Conservation (phyloP, 2,797 vertebrate genomes). For the Botia kubotai region DNA sequence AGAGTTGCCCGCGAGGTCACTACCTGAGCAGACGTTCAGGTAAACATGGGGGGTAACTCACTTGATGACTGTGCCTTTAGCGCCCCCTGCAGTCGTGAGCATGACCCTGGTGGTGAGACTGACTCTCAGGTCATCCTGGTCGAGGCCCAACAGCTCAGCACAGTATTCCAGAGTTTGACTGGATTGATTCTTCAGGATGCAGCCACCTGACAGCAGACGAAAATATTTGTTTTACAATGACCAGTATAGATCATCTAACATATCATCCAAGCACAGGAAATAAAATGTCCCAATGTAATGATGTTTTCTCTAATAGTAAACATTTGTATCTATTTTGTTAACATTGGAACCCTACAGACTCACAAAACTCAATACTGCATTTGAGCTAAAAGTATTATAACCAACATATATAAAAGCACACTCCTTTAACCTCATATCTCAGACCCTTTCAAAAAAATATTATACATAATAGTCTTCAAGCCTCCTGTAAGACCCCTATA, state of each 20-base stretch:
- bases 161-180: slow-evolving; percentile 85
- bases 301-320: background rate
- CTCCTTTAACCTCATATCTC: background rate
- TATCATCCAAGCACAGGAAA: background rate
- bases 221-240: background rate
- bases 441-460: slow-evolving; percentile 11
- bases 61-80: slow-evolving; percentile 99
- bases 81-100: slow-evolving; percentile 98
- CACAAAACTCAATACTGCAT: background rate
- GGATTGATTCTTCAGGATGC: slow-evolving; percentile 87
- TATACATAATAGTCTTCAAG: slow-evolving; percentile 36
- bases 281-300: background rate
- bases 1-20: background rate
- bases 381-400: background rate
- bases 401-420: slow-evolving; percentile 2
- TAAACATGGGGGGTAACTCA: slow-evolving; percentile 72
- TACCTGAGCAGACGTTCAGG: background rate
- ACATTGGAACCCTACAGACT: background rate
- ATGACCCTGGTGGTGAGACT: slow-evolving; percentile 97
- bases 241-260: background rate
- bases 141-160: slow-evolving; percentile 90
- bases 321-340: background rate
- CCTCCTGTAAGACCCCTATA: slow-evolving; percentile 19
- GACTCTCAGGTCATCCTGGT: slow-evolving; percentile 90
- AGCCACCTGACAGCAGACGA: slow-evolving; percentile 83